Conservation (phyloP, 2,888 invertebrate species). For the Schrankia costaestrigalis region DNA sequence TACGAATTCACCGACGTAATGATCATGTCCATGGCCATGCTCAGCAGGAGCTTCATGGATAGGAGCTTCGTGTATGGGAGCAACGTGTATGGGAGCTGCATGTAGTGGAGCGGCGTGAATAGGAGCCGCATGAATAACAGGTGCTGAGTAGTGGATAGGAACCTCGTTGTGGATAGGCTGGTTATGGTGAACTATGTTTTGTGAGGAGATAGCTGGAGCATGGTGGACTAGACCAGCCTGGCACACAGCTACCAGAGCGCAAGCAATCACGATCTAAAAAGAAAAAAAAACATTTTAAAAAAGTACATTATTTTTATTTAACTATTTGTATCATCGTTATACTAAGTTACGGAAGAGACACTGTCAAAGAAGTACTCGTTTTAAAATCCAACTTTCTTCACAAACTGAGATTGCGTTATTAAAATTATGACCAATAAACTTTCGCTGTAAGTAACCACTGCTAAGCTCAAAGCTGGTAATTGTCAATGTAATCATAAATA, state of each 20-base stretch:
- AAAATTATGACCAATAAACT: slow-evolving; percentile 10
- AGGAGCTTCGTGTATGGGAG: slow-evolving; percentile 31
- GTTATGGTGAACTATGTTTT: slow-evolving; percentile 70
- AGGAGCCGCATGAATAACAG: slow-evolving; percentile 27
- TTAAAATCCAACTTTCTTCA: no score
- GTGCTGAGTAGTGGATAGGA: slow-evolving; percentile 53
- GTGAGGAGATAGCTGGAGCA: slow-evolving; percentile 72
- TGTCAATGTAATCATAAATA: slow-evolving; percentile 35
- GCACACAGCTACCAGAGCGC: slow-evolving; percentile 60
- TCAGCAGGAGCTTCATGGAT: slow-evolving; percentile 29
- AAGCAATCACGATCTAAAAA: slow-evolving; percentile 55
- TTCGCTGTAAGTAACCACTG: slow-evolving; percentile 7
- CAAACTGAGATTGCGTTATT: neutral
- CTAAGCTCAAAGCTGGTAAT: slow-evolving; percentile 18
- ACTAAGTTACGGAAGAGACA: no score
- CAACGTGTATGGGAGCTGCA: slow-evolving; percentile 32
- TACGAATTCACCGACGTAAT: slow-evolving; percentile 74
- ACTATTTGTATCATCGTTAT: no score
- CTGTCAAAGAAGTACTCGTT: no score
- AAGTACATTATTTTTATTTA: no score
- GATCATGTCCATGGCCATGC: slow-evolving; percentile 37
- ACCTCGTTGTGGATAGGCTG: slow-evolving; percentile 59
- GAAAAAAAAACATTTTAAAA: neutral
- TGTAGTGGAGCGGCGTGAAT: slow-evolving; percentile 30
- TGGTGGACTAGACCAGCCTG: slow-evolving; percentile 67